Conservation (phyloP, 2,797 vertebrate species). For the Acanthurus leucopareius region DNA sequence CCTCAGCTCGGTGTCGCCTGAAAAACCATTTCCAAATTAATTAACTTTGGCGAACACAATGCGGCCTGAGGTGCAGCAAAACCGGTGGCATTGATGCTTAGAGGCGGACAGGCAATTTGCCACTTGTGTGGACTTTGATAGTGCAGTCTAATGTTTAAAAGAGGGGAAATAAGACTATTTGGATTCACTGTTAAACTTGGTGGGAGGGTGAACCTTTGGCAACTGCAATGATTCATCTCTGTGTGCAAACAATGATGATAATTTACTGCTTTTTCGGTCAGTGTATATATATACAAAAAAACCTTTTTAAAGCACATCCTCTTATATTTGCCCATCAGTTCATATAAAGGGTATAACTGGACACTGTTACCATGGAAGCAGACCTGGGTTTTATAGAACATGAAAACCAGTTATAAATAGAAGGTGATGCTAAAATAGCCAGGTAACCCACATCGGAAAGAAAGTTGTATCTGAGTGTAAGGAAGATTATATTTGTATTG, state of each 20-base stretch:
- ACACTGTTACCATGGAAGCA: not conserved
- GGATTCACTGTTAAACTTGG: slow-evolving; percentile 29
- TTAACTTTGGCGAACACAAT: slow-evolving; percentile 69
- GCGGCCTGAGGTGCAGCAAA: slow-evolving; percentile 52
- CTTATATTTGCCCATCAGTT: not conserved
- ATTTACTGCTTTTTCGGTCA: slow-evolving; percentile 21
- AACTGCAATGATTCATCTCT: not conserved
- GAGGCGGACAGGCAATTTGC: slow-evolving; percentile 70
- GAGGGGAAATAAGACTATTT: slow-evolving; percentile 32
- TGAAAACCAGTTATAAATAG: not conserved
- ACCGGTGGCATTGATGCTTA: slow-evolving; percentile 58
- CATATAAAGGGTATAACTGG: not conserved
- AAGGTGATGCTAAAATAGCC: not conserved
- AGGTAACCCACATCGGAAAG: not conserved
- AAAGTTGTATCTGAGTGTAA: not conserved
- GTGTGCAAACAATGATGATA: slow-evolving; percentile 9
- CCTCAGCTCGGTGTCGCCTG: slow-evolving; percentile 38
- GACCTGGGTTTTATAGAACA: not conserved
- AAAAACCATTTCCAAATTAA: slow-evolving; percentile 77
- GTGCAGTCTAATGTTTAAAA: slow-evolving; percentile 33
- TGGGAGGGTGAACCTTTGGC: not conserved
- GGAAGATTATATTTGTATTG: not conserved
- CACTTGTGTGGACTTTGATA: slow-evolving; percentile 64
- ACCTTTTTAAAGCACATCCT: not conserved
- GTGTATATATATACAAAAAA: slow-evolving; percentile 10